Evolutionary conservation across 1,140 invertebrate species (phyloP), one percentile per base, ranked within the genome.

Genomic region (Chymomyza costata): DNA sequence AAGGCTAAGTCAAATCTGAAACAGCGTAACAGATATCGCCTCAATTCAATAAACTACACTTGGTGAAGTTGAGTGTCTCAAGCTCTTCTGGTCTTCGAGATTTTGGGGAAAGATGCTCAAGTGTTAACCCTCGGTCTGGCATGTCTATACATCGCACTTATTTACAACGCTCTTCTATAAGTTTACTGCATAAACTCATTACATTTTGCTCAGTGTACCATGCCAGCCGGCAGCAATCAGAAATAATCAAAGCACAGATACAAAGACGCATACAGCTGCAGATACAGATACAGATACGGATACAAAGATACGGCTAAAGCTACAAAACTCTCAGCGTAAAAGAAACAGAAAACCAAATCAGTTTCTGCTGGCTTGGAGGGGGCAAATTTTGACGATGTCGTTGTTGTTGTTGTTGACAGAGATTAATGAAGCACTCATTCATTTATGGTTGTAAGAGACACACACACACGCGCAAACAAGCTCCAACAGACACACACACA

Each of bases 371-470:
- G 21, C 21, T 25, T 39, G 13, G 31, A 17, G 48, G 55, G 28
- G 6, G 17, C 10, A 6, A 25, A n/a, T 25, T 25, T 25, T 25
- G n/a, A n/a, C 21, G 21, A 5, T 25, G 8, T 25, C 8, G 21
- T 8, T 25, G 21, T 8, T 25, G 3, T 25, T 25, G 38, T 13
- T 62, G 66, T 73, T 80, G 71, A 76, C 71, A 76, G 71, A 76
- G 71, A 76, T 76, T 76, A 76, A 76, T 76, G 71, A 76, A 76
- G 71, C 71, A 76, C 71, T n/a, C n/a, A n/a, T n/a, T n/a, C n/a
- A n/a, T n/a, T 76, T 76, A 76, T 76, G 71, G 71, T 66, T 54
- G 73, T 65, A 63, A 65, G 67, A 69, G 65, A 53, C 16, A 53
- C 61, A 32, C 43, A 11, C 61, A 39, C 48, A 51, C 11, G 34